Evolutionary conservation across 2,888 invertebrate genomes (phyloP).

Genomic region (Cantharis nigra): DNA sequence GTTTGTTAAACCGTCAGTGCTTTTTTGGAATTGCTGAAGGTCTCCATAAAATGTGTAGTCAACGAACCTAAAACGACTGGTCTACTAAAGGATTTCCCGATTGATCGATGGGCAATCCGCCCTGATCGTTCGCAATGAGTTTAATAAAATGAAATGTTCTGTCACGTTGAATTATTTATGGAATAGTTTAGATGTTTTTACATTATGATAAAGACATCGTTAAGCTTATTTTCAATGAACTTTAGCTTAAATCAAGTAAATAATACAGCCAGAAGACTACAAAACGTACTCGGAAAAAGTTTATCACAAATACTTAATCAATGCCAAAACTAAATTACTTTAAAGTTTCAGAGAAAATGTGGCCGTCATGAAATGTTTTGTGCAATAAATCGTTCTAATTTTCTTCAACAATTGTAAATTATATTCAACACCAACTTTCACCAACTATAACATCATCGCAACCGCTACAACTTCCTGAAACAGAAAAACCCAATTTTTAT

Average conservation of each 20-base stretch:
- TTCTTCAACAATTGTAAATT: slow-evolving; percentile 3
- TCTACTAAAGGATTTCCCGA: neutral
- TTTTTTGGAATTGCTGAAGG: neutral
- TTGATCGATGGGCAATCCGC: neutral
- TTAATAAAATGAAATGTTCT: neutral
- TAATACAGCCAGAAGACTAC: neutral
- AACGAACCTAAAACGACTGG: neutral
- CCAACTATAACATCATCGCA: neutral
- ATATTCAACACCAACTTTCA: neutral
- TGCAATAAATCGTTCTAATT: slow-evolving; percentile 2
- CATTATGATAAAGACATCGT: neutral
- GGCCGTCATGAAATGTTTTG: slow-evolving; percentile 1
- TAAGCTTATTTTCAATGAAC: neutral
- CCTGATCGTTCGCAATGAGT: neutral
- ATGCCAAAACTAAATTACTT: slow-evolving; percentile 5
- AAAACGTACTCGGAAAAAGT: neutral
- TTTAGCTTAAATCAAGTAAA: neutral
- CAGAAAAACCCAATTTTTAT: neutral
- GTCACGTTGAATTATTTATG: neutral
- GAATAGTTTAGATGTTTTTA: neutral
- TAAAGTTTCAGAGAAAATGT: slow-evolving; percentile 3
- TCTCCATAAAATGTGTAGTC: neutral
- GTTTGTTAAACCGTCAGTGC: neutral
- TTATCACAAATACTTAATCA: slow-evolving; percentile 5
- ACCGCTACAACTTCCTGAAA: neutral